Conservation (phyloP, 2,113 vertebrate genomes). For the Gracilinanus agilis region DNA sequence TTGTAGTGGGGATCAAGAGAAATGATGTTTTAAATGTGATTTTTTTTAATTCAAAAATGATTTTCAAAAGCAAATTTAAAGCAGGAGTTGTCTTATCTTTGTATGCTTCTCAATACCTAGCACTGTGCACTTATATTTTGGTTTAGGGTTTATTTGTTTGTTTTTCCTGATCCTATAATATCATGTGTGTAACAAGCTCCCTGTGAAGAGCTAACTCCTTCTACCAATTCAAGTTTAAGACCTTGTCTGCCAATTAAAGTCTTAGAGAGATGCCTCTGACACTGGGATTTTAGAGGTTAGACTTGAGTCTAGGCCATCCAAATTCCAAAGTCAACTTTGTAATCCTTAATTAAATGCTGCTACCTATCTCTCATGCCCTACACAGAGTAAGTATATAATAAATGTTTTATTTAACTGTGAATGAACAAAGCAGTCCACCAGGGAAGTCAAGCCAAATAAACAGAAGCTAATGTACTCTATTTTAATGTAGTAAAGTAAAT, state of each 20-base stretch:
- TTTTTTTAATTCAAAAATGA: not conserved
- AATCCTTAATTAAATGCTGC: not conserved
- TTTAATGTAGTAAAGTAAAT: not conserved
- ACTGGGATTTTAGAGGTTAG: not conserved
- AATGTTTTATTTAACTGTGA: not conserved
- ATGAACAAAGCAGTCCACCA: not conserved
- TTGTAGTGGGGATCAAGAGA: not conserved
- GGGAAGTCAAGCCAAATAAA: not conserved
- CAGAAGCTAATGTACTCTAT: not conserved
- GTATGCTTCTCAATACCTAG: not conserved
- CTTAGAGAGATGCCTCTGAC: not conserved
- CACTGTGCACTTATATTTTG: not conserved
- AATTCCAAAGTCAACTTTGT: not conserved
- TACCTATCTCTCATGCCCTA: not conserved
- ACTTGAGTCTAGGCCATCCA: not conserved
- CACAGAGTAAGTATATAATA: not conserved
- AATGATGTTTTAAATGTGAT: not conserved
- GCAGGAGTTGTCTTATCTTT: not conserved
- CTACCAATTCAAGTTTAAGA: not conserved
- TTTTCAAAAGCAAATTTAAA: not conserved
- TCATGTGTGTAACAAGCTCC: not conserved
- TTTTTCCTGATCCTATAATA: not conserved
- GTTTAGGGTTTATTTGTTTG: not conserved
- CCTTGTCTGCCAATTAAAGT: not conserved
- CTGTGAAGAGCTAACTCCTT: not conserved